Conservation (phyloP, 1,140 invertebrate species). For the Drosophila tsacasi region DNA sequence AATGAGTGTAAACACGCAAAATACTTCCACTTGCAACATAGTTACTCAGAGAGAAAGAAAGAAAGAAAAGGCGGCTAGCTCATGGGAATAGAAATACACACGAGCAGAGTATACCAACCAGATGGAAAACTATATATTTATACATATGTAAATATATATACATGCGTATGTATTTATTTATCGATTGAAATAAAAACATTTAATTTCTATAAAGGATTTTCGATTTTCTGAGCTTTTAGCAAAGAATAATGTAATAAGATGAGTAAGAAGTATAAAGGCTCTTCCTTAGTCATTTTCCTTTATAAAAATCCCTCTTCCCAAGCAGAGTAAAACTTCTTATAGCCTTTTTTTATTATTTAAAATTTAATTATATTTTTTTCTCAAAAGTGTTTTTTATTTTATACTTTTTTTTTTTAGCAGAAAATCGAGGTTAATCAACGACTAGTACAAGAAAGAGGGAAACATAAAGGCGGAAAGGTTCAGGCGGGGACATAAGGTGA, state of each 20-base stretch:
- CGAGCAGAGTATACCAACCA: slow-evolving; percentile 41
- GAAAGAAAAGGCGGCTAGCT: slow-evolving; percentile 51
- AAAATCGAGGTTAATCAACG: slow-evolving; percentile 42
- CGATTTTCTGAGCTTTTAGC: not conserved
- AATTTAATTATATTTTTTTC: slow-evolving; percentile 34
- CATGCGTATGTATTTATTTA: slow-evolving; percentile 21
- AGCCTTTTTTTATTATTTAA: slow-evolving; percentile 18
- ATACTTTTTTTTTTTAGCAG: not conserved
- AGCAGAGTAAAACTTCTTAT: not conserved
- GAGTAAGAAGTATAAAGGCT: too few relatives aligned
- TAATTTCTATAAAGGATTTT: slow-evolving; percentile 9
- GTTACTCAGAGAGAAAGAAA: slow-evolving; percentile 38
- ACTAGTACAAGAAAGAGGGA: slow-evolving; percentile 35
- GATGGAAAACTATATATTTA: slow-evolving; percentile 42
- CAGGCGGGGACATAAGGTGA: slow-evolving; percentile 8
- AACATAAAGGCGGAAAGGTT: not conserved
- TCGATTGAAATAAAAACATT: slow-evolving; percentile 33
- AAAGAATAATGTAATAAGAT: not conserved
- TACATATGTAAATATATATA: slow-evolving; percentile 4
- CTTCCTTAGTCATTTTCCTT: too few relatives aligned
- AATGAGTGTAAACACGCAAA: not conserved
- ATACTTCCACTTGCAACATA: not conserved
- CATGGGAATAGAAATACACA: slow-evolving; percentile 22
- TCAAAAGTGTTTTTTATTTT: slow-evolving; percentile 1
- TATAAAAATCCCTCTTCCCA: not conserved